Conservation (phyloP, 2,113 vertebrate species). For the Albula glossodonta region DNA sequence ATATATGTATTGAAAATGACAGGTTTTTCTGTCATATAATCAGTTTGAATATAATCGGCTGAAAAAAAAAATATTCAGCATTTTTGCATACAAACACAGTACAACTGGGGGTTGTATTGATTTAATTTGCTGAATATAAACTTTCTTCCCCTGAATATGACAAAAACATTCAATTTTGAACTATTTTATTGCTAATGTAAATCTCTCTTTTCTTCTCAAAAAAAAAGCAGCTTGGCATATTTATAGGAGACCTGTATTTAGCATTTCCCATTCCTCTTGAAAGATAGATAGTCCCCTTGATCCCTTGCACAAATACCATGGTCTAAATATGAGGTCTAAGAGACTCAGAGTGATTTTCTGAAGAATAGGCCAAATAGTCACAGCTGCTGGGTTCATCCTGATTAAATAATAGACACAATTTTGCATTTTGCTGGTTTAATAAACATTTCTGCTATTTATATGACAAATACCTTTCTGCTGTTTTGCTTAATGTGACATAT, state of each 20-base stretch:
- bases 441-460: constrained; percentile 40
- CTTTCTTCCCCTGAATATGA: neutral
- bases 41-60: constrained; percentile 20
- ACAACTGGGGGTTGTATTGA: constrained; percentile 48
- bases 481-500: constrained; percentile 35
- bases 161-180: constrained; percentile 42
- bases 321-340: constrained; percentile 54
- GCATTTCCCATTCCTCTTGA: constrained; percentile 63
- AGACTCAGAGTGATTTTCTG: constrained; percentile 55
- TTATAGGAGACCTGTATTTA: constrained; percentile 74
- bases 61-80: constrained; percentile 55
- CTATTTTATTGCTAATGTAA: constrained; percentile 61
- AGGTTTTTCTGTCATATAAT: constrained; percentile 15
- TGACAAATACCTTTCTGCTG: constrained; percentile 40
- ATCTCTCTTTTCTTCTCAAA: constrained; percentile 54
- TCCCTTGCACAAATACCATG: constrained; percentile 72
- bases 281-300: constrained; percentile 72
- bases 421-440: constrained; percentile 36
- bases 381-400: constrained; percentile 60
- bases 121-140: constrained; percentile 41
- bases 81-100: constrained; percentile 63
- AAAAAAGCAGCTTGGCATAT: constrained; percentile 75
- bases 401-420: constrained; percentile 36
- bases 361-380: constrained; percentile 36
- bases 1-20: neutral